Evolutionary conservation across 2,888 invertebrate species (phyloP), one percentile per base, ranked within the genome.

Genomic region (Parnassius orleans): DNA sequence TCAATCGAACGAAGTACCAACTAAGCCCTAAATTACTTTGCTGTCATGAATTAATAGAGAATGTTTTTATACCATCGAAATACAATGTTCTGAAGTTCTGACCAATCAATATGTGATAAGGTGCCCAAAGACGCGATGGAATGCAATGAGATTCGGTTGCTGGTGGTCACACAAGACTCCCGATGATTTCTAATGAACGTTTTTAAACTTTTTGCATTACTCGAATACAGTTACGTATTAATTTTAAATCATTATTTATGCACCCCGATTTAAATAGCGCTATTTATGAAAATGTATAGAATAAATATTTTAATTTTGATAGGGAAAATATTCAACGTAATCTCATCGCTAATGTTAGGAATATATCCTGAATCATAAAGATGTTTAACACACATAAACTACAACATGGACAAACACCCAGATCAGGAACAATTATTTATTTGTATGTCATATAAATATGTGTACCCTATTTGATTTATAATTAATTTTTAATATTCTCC

Each of bases 61-160:
- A 56, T 46, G 52, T 56, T 59, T 60, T 59, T 33, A 33, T 60
- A 41, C 43, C 43, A 59, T 48, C 44, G 50, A 64, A 53, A 60
- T 53, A 64, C 57, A 64, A 60, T 53, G 60, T 52, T 47, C 48
- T 48, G 60, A 60, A 50, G 60, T 48, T 52, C 48, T 48, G 60
- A 46, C 24, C 57, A 66, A 64, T 66, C 62, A 63, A 63, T 44
- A 59, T 11, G 44, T 5, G 44, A 66, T 79, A 76, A 71, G 65
- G 68, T 68, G 63, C 63, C 43, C 53, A 64, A 60, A 57, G 60
- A 63, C 66, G 63, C 64, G 64, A 10, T 41, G 58, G 63, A 64
- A 66, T 64, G 63, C 60, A 58, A 44, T 15, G 46, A n/a, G 44
- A 50, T 57, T 52, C 41, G 48, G 11, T 44, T 33, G 33, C 33